Conservation (phyloP, 2,113 vertebrate genomes). For the Ancistrus triradiatus region DNA sequence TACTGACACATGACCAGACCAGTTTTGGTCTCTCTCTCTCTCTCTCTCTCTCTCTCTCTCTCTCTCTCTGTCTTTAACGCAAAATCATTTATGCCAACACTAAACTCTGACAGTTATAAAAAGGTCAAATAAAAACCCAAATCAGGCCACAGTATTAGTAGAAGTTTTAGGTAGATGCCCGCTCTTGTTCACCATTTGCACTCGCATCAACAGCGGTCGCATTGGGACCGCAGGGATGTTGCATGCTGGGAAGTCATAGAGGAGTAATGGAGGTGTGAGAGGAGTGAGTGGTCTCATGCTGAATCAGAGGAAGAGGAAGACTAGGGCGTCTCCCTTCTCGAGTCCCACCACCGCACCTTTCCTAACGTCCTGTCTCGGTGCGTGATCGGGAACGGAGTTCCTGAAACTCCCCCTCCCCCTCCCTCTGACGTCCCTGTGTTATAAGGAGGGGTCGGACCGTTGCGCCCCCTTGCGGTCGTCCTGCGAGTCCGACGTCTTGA, state of each 20-base stretch:
- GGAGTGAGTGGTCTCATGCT: slow-evolving; percentile 12
- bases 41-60: not conserved
- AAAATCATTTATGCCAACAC: not conserved
- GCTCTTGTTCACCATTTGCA: not conserved
- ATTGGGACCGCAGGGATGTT: too few species aligned
- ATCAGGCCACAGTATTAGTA: not conserved
- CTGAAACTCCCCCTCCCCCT: slow-evolving; percentile 56
- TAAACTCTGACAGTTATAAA: not conserved
- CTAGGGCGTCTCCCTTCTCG: slow-evolving; percentile 4
- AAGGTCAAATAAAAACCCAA: not conserved
- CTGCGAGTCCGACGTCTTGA: slow-evolving; percentile 67
- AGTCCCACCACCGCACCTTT: not conserved
- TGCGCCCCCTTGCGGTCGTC: slow-evolving; percentile 65
- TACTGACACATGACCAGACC: too few species aligned
- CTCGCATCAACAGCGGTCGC: too few species aligned
- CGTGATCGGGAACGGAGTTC: slow-evolving; percentile 53
- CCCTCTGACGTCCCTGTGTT: slow-evolving; percentile 65
- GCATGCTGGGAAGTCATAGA: too few species aligned
- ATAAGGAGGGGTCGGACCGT: slow-evolving; percentile 66
- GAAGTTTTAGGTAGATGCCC: too few species aligned
- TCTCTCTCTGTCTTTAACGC: not conserved
- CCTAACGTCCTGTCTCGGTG: slow-evolving; percentile 47
- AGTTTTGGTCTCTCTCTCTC: not conserved
- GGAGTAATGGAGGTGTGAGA: not conserved
- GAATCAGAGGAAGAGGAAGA: slow-evolving; percentile 21